A percentile compares a stretch with the other conserved stretches of the same genome.
Conservation (phyloP, 1,140 invertebrate genomes). For the Cyclina sinensis region DNA sequence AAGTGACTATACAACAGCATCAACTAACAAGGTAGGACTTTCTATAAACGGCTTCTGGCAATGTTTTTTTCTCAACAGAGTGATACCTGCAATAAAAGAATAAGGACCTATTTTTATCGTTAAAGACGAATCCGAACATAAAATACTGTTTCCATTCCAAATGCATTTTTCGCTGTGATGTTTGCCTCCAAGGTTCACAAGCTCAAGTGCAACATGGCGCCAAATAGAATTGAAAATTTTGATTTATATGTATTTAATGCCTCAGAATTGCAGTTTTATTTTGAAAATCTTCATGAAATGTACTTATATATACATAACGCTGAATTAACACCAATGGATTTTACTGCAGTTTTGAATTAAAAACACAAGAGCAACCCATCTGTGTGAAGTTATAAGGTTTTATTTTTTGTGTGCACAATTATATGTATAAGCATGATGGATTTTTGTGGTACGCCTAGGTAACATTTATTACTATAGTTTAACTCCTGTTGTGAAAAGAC, state of each 20-base stretch:
- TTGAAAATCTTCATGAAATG: not conserved
- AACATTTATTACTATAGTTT: not conserved
- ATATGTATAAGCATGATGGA: not conserved
- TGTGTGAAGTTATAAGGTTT: not conserved
- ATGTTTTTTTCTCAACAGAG: no score
- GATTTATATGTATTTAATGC: conserved; percentile 15
- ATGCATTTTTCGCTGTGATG: not conserved
- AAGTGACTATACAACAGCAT: no score
- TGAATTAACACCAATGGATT: conserved; percentile 14
- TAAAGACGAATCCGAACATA: no score
- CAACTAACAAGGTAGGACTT: no score
- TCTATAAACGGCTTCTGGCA: no score
- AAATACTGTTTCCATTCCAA: no score
- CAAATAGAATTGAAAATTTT: conserved; percentile 4
- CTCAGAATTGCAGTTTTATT: conserved; percentile 10
- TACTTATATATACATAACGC: conserved; percentile 18
- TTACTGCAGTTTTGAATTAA: conserved; percentile 5
- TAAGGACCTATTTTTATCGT: no score
- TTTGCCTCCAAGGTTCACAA: not conserved
- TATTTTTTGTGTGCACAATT: not conserved
- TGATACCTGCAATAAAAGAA: no score
- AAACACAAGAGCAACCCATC: not conserved
- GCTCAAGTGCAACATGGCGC: not conserved
- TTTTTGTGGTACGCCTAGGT: not conserved
- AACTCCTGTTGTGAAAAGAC: not conserved